Evolutionary conservation across 2,888 invertebrate genomes (phyloP).

Genomic region (Phaonia tiefii): DNA sequence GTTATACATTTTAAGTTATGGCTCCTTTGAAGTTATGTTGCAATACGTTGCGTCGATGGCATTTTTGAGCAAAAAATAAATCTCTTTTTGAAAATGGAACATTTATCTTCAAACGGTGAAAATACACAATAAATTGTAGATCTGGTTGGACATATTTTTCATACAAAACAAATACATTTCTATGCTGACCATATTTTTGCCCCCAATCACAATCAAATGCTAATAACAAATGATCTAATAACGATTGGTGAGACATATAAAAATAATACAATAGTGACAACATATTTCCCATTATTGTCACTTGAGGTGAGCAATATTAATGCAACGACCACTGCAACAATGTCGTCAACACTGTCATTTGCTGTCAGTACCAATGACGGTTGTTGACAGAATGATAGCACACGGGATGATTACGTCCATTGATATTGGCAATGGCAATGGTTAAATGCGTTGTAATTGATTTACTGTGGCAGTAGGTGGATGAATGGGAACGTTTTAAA

Average conservation of each 20-base stretch:
- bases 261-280: slow-evolving; percentile 31
- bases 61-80: too few species aligned
- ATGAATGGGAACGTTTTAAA: too few species aligned
- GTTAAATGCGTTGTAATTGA: neutral
- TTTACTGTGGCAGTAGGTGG: slow-evolving; percentile 3
- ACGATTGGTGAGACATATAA: slow-evolving; percentile 1
- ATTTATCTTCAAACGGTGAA: too few species aligned
- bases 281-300: slow-evolving; percentile 47
- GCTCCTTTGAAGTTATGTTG: too few species aligned
- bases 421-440: too few species aligned
- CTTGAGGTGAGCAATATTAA: slow-evolving; percentile 51
- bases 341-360: slow-evolving; percentile 18
- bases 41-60: too few species aligned
- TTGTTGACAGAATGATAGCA: slow-evolving; percentile 40
- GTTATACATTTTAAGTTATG: too few species aligned
- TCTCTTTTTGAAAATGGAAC: too few species aligned
- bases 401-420: neutral
- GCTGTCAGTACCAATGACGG: slow-evolving; percentile 12
- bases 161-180: too few species aligned
- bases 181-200: neutral
- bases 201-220: neutral
- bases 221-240: slow-evolving; percentile 23
- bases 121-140: too few species aligned
- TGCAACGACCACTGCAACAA: slow-evolving; percentile 39
- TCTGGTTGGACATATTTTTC: too few species aligned